Conservation (phyloP, 2,113 vertebrate genomes). For the Syngnathus typhle region DNA sequence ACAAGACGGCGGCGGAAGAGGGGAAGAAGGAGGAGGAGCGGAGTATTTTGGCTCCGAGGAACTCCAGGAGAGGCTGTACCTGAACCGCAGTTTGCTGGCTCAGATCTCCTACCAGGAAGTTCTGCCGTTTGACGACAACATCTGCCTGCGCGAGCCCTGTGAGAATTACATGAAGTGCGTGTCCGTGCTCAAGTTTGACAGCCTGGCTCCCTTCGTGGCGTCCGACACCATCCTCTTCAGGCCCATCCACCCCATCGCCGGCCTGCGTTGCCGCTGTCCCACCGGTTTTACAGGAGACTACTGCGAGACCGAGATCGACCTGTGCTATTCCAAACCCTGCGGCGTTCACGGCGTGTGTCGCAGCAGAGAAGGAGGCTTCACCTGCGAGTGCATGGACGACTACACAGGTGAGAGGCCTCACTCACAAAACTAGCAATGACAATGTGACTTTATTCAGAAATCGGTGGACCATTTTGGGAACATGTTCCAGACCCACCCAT, state of each 20-base stretch:
- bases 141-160: conserved; percentile 91
- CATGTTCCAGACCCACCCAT: too few relatives aligned
- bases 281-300: conserved; percentile 90
- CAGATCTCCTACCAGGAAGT: conserved; percentile 84
- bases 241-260: conserved; percentile 89
- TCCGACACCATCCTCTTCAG: conserved; percentile 92
- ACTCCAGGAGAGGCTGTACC: conserved; percentile 89
- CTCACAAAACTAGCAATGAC: not conserved
- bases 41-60: conserved; percentile 87
- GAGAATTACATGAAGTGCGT: conserved; percentile 99
- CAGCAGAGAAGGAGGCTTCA: conserved; percentile 87
- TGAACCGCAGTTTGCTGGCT: conserved; percentile 87
- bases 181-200: conserved; percentile 90
- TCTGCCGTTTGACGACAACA: conserved; percentile 95
- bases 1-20: conserved; percentile 17
- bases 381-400: conserved; percentile 84
- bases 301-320: conserved; percentile 94
- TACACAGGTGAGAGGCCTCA: conserved; percentile 80
- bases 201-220: conserved; percentile 87
- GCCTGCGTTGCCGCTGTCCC: conserved; percentile 89
- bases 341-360: conserved; percentile 80
- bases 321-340: conserved; percentile 93
- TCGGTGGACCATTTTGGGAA: not conserved
- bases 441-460: not conserved
- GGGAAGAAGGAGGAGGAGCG: conserved; percentile 5